Evolutionary conservation across 2,888 invertebrate genomes (phyloP), one percentile per base, ranked within the genome.

Genomic region (Drosophila algonquin): DNA sequence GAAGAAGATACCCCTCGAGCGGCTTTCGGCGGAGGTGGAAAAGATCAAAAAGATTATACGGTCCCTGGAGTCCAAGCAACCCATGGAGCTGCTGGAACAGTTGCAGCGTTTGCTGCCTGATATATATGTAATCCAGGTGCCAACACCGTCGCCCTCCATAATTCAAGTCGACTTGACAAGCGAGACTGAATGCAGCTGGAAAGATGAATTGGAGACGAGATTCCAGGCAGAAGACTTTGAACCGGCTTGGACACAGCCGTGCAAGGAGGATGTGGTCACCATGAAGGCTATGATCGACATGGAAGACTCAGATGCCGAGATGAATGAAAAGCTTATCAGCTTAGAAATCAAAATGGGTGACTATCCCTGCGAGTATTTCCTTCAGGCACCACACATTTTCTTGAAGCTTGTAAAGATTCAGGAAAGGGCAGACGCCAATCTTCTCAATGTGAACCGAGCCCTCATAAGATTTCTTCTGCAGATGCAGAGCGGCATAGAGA

Each of bases 331-430:
- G 0, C 47, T 92, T 0, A 78, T 78, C 1, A 89, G 87, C 58
- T 52, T 92, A 12, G 82, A 89, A 46, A 79, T 90, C 1, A 90
- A 89, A 5, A 79, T 92, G 44, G 53, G 59, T 14, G 92, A 92
- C 60, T 92, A 91, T 79, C 92, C 92, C 0, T 77, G 87, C 0
- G 92, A 92, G 56, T 92, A 90, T 63, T 81, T 92, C 27, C 75
- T 92, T 1, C 92, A 92, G 70, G 72, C 89, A 0, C 92, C 92
- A 9, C 79, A 90, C 55, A 81, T 92, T n/a, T 90, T 90, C 40
- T 84, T 88, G 0, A 76, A 82, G 12, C 55, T 92, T 2, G 48
- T 90, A 16, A 71, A 87, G 10, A 27, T 90, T 5, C 90, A 89
- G 62, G 64, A 59, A 7, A 63, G 62, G 0, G 16, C 46, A 0